Percentiles rank a stretch among this genome's conserved stretches.
These are phyloP conservation scores for Chrysolina americana DNA, from an alignment of 2,888 invertebrate genomes.

Conservation along the genomic window DNA sequence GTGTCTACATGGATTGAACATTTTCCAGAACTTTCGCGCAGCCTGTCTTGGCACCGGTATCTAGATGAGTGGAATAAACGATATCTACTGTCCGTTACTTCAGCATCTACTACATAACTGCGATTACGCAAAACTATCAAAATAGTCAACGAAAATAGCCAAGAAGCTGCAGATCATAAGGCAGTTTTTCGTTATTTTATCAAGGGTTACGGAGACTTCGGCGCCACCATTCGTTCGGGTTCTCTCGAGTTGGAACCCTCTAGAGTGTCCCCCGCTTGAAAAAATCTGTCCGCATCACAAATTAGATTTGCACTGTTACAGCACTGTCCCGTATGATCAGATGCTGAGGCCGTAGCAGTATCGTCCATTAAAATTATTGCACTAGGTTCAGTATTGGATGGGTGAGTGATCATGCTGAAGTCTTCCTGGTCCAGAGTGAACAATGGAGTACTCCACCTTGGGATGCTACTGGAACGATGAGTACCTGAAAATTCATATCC, in stretches of 20 bases:
- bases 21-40: conserved; percentile 54
- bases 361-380: conserved; percentile 86
- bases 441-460: conserved; percentile 88
- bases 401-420: conserved; percentile 92
- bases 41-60: conserved; percentile 62
- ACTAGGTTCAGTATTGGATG: conserved; percentile 76
- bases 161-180: conserved; percentile 43
- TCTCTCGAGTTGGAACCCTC: conserved; percentile 67
- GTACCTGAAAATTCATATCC: conserved; percentile 65
- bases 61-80: conserved; percentile 32
- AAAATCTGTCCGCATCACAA: conserved; percentile 75
- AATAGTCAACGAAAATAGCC: conserved; percentile 38
- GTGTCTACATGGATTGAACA: conserved; percentile 54
- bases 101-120: conserved; percentile 65
- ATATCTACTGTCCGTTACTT: conserved; percentile 58
- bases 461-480: conserved; percentile 73
- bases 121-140: conserved; percentile 13
- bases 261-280: conserved; percentile 75
- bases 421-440: conserved; percentile 93
- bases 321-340: conserved; percentile 65
- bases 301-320: conserved; percentile 67
- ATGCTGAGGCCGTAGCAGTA: conserved; percentile 56
- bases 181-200: conserved; percentile 58
- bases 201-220: conserved; percentile 63
- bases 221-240: conserved; percentile 60